A percentile compares a stretch with the other conserved stretches of the same genome.
phyloP scores from a whole-genome alignment of 2,888 invertebrate genomes.

The Brachyptera risi region DNA sequence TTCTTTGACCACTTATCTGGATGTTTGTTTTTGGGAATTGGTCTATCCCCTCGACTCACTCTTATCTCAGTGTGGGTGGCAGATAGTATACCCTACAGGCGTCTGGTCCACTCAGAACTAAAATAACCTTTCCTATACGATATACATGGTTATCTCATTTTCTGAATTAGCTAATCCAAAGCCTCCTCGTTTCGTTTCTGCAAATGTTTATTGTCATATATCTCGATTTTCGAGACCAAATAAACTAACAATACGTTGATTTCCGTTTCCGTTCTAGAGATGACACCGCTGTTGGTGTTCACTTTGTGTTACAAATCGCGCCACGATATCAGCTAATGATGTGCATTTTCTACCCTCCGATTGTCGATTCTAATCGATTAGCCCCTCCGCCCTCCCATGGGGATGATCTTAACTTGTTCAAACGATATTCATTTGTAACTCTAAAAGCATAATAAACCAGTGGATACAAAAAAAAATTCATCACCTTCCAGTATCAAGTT shows the following conservation, averaged over 20 bases:
- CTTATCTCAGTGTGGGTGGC: conserved; percentile 2
- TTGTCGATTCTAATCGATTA: conserved; percentile 18
- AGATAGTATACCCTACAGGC: background rate
- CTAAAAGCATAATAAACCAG: no score
- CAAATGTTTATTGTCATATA: conserved; percentile 4
- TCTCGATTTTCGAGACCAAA: background rate
- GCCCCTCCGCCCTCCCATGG: conserved; percentile 2
- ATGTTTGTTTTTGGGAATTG: background rate
- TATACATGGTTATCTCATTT: conserved; percentile 16
- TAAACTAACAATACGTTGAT: no score
- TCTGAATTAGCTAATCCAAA: conserved; percentile 10
- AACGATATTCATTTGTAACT: conserved; percentile 17
- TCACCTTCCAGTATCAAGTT: no score
- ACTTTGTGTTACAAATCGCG: conserved; percentile 5
- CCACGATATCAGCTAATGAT: conserved; percentile 13
- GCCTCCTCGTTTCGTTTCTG: background rate
- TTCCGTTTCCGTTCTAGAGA: background rate
- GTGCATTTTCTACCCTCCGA: conserved; percentile 1
- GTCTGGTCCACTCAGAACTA: no score
- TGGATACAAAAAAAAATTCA: no score
- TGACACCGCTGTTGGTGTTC: background rate
- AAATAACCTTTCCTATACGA: conserved; percentile 2
- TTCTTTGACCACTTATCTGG: background rate
- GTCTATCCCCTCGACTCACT: no score
- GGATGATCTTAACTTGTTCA: background rate